Base-by-base conservation (phyloP, 2,797 vertebrate genomes). In the Chelmon rostratus region DNA sequence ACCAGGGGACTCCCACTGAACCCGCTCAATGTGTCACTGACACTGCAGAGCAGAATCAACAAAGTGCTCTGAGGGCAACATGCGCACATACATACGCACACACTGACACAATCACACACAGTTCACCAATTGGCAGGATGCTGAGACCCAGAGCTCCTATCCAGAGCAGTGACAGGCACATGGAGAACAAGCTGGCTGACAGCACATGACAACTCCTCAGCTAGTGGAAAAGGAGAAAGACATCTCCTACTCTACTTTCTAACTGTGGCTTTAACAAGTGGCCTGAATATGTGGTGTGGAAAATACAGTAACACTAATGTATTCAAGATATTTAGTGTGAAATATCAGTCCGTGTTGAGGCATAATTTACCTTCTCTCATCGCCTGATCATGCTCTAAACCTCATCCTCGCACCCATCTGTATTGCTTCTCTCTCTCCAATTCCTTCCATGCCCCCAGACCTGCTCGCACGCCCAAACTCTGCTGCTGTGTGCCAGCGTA, bases 21-120 rank as follows among this genome's bases (percentile, higher is more conserved):
- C 89, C 88, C 78, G 86, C 91, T 92, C 86, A 79, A 91, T 90
- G 90, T 95, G 93, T 94, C 94, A 93, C 91, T 89, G 90, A 94
- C 89, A 92, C 91, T 57, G 89, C 86, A 71, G 86, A 86, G 91
- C 80, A 88, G 90, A 91, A 91, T 91, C 90, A 91, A 93, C 90
- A 94, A 95, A 94, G 91, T 93, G 88, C 90, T 92, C 88, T 78
- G 84, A 91, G 91, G 89, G 93, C 92, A 93, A 86, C 84, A 84
- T 79, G 82, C 78, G 78, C 83, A 75, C 66, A 74, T 38, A 50
- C 86, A 73, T 49, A 73, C 72, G 76, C 87, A 88, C 73, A 91
- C 85, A 88, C 76, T 68, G 81, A 88, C 79, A 88, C 89, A 92
- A 81, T 86, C 87, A 87, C 87, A 91, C 86, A 83, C 76, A 62